Evolutionary conservation across 2,113 vertebrate species (phyloP), one percentile per base, ranked within the genome.

Genomic region (Edolisoma coerulescens): DNA sequence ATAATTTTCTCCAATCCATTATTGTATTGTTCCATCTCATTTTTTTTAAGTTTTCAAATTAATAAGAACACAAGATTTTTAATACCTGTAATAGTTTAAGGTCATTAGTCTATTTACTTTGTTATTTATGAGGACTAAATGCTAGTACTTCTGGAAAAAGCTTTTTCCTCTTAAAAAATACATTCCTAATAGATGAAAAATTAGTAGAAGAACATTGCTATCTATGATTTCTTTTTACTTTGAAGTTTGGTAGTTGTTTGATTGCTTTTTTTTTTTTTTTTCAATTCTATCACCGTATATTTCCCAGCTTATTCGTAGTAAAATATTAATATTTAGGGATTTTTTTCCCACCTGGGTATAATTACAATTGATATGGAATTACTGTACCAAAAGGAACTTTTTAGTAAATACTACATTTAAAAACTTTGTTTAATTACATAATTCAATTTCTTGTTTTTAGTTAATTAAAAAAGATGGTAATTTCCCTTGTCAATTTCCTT

Each of bases 321-420:
- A 70, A 86, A 83, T 83, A 63, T 3, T 68, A 57, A 64, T 76
- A 87, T 60, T 65, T 61, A 52, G 16, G 7, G 11, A 7, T 8
- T 17, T n/a, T 13, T n/a, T n/a, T 5, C 2, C 3, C 8, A 23
- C 21, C 2, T 1, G 1, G 9, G 3, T 68, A 21, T 63, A 68
- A 42, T 47, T 78, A 37, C 4, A 84, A 11, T 57, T 59, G 16
- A 11, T 84, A 67, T 1, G 5, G 16, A 78, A 41, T 67, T 69
- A 35, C 11, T 47, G 26, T 70, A 37, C 8, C 8, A 56, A 75
- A 88, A 67, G 1, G 4, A 67, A 75, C 6, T 44, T 84, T 84
- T 76, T 49, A 37, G 18, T 63, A 77, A 92, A 52, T 71, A n/a
- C 11, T 63, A 39, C 37, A 52, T 87, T 69, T 20, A 39, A 85